phyloP scores from a whole-genome alignment of 1,140 invertebrate genomes.

The Stenopsyche tienmushanensis region DNA sequence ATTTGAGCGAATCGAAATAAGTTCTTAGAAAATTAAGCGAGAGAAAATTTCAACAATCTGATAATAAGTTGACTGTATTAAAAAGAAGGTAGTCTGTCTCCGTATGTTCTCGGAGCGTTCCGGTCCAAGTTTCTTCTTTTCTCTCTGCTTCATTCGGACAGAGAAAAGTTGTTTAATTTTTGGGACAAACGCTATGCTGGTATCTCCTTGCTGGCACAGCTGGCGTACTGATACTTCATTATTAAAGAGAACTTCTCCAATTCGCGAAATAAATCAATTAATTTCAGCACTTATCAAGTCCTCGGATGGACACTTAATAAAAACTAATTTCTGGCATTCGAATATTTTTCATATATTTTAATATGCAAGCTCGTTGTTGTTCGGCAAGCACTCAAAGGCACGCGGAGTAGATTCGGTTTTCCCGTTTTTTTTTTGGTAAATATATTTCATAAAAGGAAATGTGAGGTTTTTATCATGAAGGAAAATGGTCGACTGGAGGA shows the following conservation, averaged over 20 bases:
- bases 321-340: no score
- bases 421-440: slow-evolving; percentile 15
- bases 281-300: no score
- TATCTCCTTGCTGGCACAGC: neutral
- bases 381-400: no score
- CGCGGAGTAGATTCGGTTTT: neutral
- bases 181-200: slow-evolving; percentile 28
- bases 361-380: no score
- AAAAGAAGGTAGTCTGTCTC: neutral
- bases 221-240: no score
- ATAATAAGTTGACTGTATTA: slow-evolving; percentile 32
- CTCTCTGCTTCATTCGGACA: slow-evolving; percentile 5
- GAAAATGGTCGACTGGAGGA: slow-evolving; percentile 10
- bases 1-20: neutral
- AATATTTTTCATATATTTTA: neutral
- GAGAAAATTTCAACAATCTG: slow-evolving; percentile 30
- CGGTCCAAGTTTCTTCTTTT: slow-evolving; percentile 21
- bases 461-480: slow-evolving; percentile 26
- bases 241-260: no score
- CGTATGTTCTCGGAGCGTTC: neutral
- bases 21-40: neutral
- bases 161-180: slow-evolving; percentile 36
- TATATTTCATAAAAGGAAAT: slow-evolving; percentile 21
- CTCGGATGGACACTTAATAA: no score
- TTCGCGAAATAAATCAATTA: no score